Base-by-base conservation (phyloP, 2,797 vertebrate genomes). In the Sardinella longiceps region DNA sequence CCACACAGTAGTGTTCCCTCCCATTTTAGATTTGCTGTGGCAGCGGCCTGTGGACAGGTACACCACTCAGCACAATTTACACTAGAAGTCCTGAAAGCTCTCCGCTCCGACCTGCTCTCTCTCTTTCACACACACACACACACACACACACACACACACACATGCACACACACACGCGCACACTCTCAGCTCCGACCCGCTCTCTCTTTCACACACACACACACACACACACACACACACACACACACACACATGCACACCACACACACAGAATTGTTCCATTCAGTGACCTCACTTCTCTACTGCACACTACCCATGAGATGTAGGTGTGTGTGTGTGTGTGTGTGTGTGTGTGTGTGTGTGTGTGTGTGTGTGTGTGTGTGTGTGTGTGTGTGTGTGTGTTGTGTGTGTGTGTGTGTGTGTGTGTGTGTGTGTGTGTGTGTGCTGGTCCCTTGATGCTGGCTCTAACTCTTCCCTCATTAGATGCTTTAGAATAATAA, bases 401-500 rank as follows among this genome's bases (percentile, higher is more conserved):
- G 39, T 11, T n/a, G 43, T 83, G 50, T 74, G 77, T 80, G 81
- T 60, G 37, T 30, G n/a, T 81, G 83, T 80, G 50, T 81, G 50
- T 53, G 51, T 53, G 51, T 53, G 51, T 53, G 51, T 53, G 51
- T 53, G 14, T 53, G 51, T 77, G 51, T 20, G 3, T 20, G 39
- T 11, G 84, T 77, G 81, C 25, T 85, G 14, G 77, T 91, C 88
- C 88, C 88, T 83, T 11, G 66, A 77, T 63, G 74, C 33, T 80
- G 60, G 80, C 0, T 33, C 85, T 48, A 80, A 84, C 83, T 85
- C 87, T 89, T 89, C 89, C 46, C 87, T 89, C 83, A 87, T 92
- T 92, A 88, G 50, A 20, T 84, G 88, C 80, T 91, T 90, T 88
- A 84, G 87, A 91, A 88, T 84, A 88, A 91, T 88, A 88, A 90